These are phyloP conservation scores for Synergus itoensis DNA, from an alignment of 2,888 invertebrate genomes.

Conservation along the genomic window DNA sequence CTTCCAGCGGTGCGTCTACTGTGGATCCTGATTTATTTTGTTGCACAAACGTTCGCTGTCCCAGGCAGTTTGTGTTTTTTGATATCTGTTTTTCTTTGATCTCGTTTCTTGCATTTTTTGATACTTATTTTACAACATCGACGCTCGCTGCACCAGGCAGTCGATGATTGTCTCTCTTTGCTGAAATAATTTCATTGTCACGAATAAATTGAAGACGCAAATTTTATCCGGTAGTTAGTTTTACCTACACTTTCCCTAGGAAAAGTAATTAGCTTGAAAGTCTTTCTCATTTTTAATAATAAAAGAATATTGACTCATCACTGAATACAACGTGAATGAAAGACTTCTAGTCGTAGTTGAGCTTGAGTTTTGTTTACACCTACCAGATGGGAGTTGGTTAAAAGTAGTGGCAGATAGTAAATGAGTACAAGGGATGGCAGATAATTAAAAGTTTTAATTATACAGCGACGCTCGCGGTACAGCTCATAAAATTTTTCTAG, in stretches of 20 bases:
- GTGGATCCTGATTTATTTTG: no score
- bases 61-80: no score
- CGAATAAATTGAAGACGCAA: no score
- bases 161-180: no score
- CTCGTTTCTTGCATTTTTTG: no score
- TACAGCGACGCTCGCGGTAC: neutral
- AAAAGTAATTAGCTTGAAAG: neutral
- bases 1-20: no score
- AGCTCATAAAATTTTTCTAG: neutral
- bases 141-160: no score
- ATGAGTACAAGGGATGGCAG: neutral
- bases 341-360: neutral
- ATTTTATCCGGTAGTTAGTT: no score
- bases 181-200: no score
- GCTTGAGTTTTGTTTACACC: neutral
- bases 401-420: neutral
- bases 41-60: no score
- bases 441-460: slow-evolving; percentile 22
- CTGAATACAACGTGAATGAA: neutral
- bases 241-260: neutral
- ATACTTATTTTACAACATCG: no score
- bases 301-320: neutral
- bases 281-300: neutral
- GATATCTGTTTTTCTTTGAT: no score
- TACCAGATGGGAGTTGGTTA: neutral